Evolutionary conservation across 92 coral and sea anemone genomes (phyloP).

Genomic region (Paramuricea clavata): DNA sequence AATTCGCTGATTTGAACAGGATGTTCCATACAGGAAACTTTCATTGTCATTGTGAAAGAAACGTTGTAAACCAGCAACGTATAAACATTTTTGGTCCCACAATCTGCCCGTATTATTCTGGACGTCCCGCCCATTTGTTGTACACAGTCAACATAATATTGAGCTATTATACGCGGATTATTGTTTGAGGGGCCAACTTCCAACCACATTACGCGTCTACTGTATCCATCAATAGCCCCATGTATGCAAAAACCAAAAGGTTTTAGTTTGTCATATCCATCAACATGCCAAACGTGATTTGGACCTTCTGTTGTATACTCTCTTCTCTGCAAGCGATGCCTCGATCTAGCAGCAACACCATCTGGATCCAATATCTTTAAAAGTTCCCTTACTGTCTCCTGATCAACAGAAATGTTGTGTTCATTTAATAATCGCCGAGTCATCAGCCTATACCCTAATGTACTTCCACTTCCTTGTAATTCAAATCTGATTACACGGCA

Average conservation of each 20-base stretch:
- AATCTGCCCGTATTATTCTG: conserved; percentile 35
- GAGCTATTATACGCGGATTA: conserved; percentile 51
- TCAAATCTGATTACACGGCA: conserved; percentile 45
- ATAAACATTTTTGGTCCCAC: conserved; percentile 66
- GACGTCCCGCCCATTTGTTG: conserved; percentile 43
- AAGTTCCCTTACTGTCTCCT: conserved; percentile 48
- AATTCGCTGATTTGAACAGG: conserved; percentile 40
- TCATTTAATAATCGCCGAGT: conserved; percentile 30
- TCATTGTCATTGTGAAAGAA: conserved; percentile 31
- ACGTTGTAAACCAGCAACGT: conserved; percentile 57
- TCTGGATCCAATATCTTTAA: conserved; percentile 54
- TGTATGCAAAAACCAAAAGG: conserved; percentile 64
- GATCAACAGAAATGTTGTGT: conserved; percentile 14
- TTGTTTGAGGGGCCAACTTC: conserved; percentile 66
- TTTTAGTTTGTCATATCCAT: conserved; percentile 54
- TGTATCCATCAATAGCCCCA: conserved; percentile 64
- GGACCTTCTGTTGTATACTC: conserved; percentile 68
- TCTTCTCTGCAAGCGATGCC: conserved; percentile 61
- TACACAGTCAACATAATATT: conserved; percentile 69
- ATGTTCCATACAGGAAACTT: conserved; percentile 54
- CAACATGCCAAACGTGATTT: conserved; percentile 61
- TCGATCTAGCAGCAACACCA: conserved; percentile 67
- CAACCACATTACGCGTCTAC: conserved; percentile 61
- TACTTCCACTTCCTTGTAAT: conserved; percentile 44
- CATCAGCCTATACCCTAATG: conserved; percentile 58